These are phyloP conservation scores for Chaenodraco wilsoni DNA, from an alignment of 2,797 vertebrate species.

Conservation along the genomic window DNA sequence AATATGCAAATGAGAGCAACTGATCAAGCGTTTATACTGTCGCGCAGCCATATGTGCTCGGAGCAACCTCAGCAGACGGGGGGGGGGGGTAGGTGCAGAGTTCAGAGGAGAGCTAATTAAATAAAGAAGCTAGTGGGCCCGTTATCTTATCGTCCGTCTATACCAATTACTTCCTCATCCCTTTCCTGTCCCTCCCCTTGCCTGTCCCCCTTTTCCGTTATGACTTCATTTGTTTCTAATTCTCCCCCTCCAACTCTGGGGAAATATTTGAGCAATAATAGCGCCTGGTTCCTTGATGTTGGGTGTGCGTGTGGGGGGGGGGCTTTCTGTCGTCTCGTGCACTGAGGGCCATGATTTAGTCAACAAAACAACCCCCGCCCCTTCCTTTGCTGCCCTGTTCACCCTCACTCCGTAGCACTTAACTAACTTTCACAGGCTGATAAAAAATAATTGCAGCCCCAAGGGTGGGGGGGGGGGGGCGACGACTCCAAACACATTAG, in stretches of 20 bases:
- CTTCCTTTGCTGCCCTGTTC: conserved; percentile 22
- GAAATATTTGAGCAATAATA: conserved; percentile 57
- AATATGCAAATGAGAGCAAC: conserved; percentile 50
- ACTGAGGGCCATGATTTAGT: conserved; percentile 44
- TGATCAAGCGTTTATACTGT: conserved; percentile 52
- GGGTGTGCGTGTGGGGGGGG: background rate
- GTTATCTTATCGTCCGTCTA: conserved; percentile 67
- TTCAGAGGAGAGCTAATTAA: conserved; percentile 63
- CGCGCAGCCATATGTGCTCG: conserved; percentile 56
- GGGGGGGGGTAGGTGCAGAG: conserved; percentile 31
- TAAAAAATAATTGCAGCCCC: conserved; percentile 78
- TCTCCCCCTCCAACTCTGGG: conserved; percentile 42
- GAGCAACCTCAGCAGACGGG: conserved; percentile 56
- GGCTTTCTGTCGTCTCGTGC: conserved; percentile 18
- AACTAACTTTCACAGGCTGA: conserved; percentile 80
- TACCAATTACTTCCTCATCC: conserved; percentile 66
- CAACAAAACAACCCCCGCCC: background rate
- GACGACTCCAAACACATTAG: conserved; percentile 72
- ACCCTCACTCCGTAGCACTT: conserved; percentile 63
- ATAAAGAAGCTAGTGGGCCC: conserved; percentile 48
- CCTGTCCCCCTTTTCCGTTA: conserved; percentile 44
- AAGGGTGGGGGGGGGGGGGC: conserved; percentile 51
- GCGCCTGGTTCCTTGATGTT: conserved; percentile 40
- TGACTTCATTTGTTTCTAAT: conserved; percentile 63
- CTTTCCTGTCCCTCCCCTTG: conserved; percentile 39